Evolutionary conservation across 2,113 vertebrate genomes (phyloP).

Genomic region (Myodes glareolus): DNA sequence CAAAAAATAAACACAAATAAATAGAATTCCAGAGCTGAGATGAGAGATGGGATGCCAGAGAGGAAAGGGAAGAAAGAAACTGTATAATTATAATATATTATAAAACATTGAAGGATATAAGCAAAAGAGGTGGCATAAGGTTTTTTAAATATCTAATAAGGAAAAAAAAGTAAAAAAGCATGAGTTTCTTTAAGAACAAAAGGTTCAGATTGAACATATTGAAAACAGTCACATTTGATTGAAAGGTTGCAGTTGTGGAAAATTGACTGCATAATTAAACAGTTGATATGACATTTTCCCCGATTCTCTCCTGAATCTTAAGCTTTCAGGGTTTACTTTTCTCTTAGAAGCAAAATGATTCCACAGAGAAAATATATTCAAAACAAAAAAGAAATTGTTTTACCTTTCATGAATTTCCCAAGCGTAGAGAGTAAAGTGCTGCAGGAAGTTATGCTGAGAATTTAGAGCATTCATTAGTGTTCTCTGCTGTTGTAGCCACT

Average conservation of each 20-base stretch:
- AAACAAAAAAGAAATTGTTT: constrained; percentile 30
- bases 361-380: constrained; percentile 28
- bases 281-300: neutral
- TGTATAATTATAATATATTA: neutral
- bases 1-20: no score
- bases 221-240: neutral
- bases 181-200: neutral
- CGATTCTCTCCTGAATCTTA: neutral
- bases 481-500: constrained; percentile 7
- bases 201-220: neutral
- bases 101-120: neutral
- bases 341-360: constrained; percentile 27
- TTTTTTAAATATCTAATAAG: neutral
- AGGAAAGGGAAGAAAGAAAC: neutral
- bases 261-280: neutral
- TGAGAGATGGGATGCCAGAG: no score
- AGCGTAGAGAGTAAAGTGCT: constrained; percentile 40
- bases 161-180: neutral
- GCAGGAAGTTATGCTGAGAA: neutral
- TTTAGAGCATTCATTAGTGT: constrained; percentile 13
- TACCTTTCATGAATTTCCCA: constrained; percentile 20
- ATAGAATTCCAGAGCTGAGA: no score
- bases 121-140: neutral
- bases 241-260: neutral
- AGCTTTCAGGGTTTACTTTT: constrained; percentile 31